Evolutionary conservation across 2,888 invertebrate genomes (phyloP), one percentile per base, ranked within the genome.

Genomic region (Spatulosminthurus flaviceps): DNA sequence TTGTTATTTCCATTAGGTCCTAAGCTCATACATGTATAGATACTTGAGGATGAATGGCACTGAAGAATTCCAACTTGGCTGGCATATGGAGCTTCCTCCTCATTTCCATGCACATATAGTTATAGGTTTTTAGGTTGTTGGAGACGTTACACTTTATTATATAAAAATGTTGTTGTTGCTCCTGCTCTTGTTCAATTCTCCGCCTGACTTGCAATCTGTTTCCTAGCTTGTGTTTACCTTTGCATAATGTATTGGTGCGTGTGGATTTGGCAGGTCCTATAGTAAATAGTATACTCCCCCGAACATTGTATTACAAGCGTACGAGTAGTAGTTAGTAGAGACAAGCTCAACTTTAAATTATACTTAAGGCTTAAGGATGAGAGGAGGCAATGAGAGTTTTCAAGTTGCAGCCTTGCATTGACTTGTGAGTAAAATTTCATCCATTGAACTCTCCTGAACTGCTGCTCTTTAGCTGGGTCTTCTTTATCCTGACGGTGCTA

Each of bases 391-490:
- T 26, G 22, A 26, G 64, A 64, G 24, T 64, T 22, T 64, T 64
- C 67, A 67, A 67, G 67, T 28, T 67, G 72, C 43, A 42, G 72
- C 51, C 26, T 28, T 61, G 61, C 22, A 64, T 64, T 64, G 19
- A 64, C 41, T 41, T n/a, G n/a, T n/a, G n/a, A n/a, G n/a, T n/a
- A n/a, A 66, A 64, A 61, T 75, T 74, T 75, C 75, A 67, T 28
- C 67, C 67, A 64, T 75, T 75, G 75, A 75, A 75, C 75, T 75
- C 75, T 64, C 19, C 41, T 75, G 75, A 75, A 75, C 75, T 75
- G 41, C 61, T 61, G 34, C 29, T 34, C n/a, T 41, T 72, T 26
- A n/a, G 16, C 43, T 72, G 16, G 34, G n/a, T n/a, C n/a, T n/a
- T n/a, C n/a, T 43, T 16, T 64, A 34, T 74, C 34, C 61, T 75